Conservation (phyloP, 1,140 invertebrate species). For the Nomia melanderi region DNA sequence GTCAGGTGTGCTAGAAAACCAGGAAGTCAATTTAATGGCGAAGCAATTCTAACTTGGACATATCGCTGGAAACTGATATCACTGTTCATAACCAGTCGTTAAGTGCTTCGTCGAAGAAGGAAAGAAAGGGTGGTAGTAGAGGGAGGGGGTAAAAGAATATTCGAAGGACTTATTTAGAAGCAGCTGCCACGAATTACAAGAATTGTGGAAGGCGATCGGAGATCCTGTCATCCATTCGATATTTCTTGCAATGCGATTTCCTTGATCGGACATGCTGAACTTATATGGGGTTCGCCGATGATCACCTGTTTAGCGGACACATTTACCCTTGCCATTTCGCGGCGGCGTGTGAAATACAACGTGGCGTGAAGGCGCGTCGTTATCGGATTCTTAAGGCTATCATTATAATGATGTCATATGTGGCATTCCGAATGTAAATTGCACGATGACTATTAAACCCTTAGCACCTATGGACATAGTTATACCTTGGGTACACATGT, state of each 20-base stretch:
- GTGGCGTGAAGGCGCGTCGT: conserved; percentile 20
- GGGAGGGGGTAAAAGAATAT: neutral
- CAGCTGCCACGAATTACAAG: neutral
- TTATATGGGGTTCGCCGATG: neutral
- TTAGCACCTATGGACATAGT: too few relatives aligned
- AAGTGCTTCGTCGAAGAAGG: too few relatives aligned
- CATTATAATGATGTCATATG: neutral
- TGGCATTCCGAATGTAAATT: neutral
- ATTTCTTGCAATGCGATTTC: neutral
- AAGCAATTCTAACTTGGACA: too few relatives aligned
- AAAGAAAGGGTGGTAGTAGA: too few relatives aligned
- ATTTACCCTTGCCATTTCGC: conserved; percentile 12
- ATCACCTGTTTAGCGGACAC: conserved; percentile 32
- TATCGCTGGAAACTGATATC: too few relatives aligned
- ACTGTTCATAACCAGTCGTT: too few relatives aligned
- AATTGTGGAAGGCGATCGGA: neutral
- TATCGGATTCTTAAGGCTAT: conserved; percentile 21
- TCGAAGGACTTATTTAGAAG: conserved; percentile 4
- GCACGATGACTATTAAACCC: neutral
- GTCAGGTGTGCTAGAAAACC: too few relatives aligned
- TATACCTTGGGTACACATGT: too few relatives aligned
- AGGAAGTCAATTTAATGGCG: too few relatives aligned
- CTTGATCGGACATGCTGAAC: neutral
- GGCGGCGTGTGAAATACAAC: neutral
- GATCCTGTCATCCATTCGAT: conserved; percentile 1